Evolutionary conservation across 2,113 vertebrate species (phyloP), one percentile per base, ranked within the genome.

Genomic region (Chaenogobius annularis): DNA sequence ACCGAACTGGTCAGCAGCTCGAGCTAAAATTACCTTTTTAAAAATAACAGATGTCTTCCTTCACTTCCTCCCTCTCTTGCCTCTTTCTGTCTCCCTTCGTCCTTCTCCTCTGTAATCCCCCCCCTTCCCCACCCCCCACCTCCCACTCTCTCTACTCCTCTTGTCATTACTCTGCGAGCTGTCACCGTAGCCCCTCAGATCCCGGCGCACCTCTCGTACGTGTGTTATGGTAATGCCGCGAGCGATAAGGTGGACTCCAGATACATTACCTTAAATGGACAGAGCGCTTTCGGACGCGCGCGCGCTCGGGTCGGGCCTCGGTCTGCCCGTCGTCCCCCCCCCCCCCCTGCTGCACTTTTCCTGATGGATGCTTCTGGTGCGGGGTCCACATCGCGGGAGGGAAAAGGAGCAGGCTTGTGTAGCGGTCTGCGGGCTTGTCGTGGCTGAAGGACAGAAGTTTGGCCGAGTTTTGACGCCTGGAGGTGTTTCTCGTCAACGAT

Each of bases 111-210:
- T 48, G 1, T 17, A 2, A 1, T 14, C 13, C 4, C 15, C 47
- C 4, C 4, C 6, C 4, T 48, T 15, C 12, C 9, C 8, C n/a
- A 2, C 3, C 20, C 20, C 48, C 56, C 35, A 72, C 78, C 79
- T 74, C n/a, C 68, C 75, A 65, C 62, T 55, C 74, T 70, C 75
- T 69, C 35, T n/a, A 7, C 10, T 15, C 12, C 3, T 68, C 77
- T 90, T 87, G 81, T 93, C 85, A 82, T 86, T 88, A 87, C 83
- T 80, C 79, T 86, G 84, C 74, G 87, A 79, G 83, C 78, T 85
- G 81, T 82, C 81, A 77, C 66, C 72, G 69, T 69, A 79, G 65
- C 69, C 82, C 54, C 80, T 90, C 81, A 79, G 85, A 90, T 86
- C 81, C 64, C 17, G 70, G 58, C 84, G 81, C 87, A 84, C 80